These are phyloP conservation scores for Netelia inedita DNA, from an alignment of 2,888 invertebrate species.

Conservation along the genomic window DNA sequence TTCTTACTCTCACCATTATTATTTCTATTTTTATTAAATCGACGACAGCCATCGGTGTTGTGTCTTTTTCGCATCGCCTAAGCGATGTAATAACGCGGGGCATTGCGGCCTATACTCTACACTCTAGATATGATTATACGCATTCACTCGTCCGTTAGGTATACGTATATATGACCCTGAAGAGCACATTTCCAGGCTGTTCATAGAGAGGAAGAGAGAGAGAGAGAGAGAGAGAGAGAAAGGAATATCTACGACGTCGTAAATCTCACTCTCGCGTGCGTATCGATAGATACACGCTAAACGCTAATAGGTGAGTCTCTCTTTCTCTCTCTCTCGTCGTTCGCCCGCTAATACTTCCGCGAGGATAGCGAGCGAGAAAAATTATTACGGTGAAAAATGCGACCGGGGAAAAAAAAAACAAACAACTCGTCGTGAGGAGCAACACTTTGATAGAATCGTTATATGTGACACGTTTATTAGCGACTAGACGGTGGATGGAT, in stretches of 20 bases:
- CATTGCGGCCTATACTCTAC: conserved; percentile 7
- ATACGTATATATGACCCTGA: conserved; percentile 13
- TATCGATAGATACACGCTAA: conserved; percentile 68
- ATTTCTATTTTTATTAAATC: conserved; percentile 38
- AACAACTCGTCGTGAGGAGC: conserved; percentile 7
- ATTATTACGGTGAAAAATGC: conserved; percentile 40
- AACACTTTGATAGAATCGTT: conserved; percentile 45
- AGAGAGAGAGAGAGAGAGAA: conserved; percentile 7
- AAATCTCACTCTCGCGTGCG: conserved; percentile 72
- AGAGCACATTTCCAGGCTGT: too few species aligned
- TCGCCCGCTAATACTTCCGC: conserved; percentile 49
- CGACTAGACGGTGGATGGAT: conserved; percentile 59
- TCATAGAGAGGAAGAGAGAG: background rate
- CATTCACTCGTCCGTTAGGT: conserved; percentile 16
- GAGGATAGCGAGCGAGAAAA: conserved; percentile 34
- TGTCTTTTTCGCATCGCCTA: too few species aligned
- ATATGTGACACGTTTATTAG: conserved; percentile 60
- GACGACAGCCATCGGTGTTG: conserved; percentile 11
- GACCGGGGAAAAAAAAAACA: conserved; percentile 4
- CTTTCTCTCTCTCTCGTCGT: conserved; percentile 30
- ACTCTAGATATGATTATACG: conserved; percentile 29
- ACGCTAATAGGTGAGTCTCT: conserved; percentile 68
- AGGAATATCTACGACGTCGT: conserved; percentile 76
- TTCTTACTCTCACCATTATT: conserved; percentile 6
- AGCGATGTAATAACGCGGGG: conserved; percentile 14